These are phyloP conservation scores for Heterotilapia buettikoferi DNA, from an alignment of 2,113 vertebrate genomes.

Conservation along the genomic window DNA sequence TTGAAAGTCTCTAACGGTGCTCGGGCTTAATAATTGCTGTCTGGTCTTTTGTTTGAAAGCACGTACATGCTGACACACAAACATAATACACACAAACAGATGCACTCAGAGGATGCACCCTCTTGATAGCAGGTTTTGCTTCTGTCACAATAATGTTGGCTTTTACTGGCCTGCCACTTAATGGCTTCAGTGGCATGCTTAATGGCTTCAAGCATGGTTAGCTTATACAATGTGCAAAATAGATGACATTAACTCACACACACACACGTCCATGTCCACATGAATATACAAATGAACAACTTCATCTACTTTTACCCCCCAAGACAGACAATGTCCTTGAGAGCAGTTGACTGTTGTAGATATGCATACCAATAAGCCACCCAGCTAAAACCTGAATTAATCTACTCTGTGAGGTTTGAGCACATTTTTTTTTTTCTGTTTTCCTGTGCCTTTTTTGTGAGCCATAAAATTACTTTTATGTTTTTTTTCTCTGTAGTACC, in stretches of 20 bases:
- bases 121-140: conserved; percentile 8
- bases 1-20: conserved; percentile 24
- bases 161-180: conserved; percentile 23
- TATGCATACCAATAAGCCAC: conserved; percentile 46
- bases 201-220: neutral
- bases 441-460: neutral
- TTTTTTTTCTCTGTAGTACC: neutral
- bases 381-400: conserved; percentile 29
- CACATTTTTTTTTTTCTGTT: neutral
- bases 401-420: neutral
- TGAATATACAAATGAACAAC: conserved; percentile 19
- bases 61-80: neutral
- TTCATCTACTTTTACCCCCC: neutral
- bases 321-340: conserved; percentile 42
- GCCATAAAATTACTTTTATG: neutral
- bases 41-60: conserved; percentile 23
- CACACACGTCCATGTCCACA: neutral
- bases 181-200: conserved; percentile 8
- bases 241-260: neutral
- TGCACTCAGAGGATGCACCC: neutral
- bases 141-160: conserved; percentile 20
- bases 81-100: neutral
- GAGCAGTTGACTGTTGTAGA: conserved; percentile 18
- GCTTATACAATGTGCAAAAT: neutral
- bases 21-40: conserved; percentile 27